Conservation (phyloP, 2,888 invertebrate genomes). For the Serripes groenlandicus region DNA sequence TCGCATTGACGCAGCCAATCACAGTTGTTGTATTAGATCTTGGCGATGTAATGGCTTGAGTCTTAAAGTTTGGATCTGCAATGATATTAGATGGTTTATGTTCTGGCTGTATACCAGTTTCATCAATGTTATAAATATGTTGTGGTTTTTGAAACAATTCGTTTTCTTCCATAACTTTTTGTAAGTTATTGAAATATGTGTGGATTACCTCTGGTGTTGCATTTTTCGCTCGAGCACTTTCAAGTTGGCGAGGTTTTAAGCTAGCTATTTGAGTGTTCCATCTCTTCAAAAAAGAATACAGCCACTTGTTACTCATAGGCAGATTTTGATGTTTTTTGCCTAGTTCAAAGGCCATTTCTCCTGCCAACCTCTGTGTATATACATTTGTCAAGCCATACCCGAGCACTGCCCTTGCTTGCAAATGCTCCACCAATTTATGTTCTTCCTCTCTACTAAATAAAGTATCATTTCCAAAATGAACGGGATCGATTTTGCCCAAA, state of each 20-base stretch:
- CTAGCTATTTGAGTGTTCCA: constrained; percentile 15
- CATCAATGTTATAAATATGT: constrained; percentile 44
- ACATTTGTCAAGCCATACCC: constrained; percentile 14
- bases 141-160: constrained; percentile 32
- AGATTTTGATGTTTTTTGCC: background rate
- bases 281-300: constrained; percentile 3
- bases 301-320: constrained; percentile 16
- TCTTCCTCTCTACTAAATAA: constrained; percentile 28
- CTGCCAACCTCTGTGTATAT: constrained; percentile 5
- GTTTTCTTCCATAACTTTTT: constrained; percentile 37
- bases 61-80: constrained; percentile 10
- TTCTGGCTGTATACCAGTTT: constrained; percentile 41
- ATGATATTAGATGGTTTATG: constrained; percentile 34
- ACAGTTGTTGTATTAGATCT: constrained; percentile 35
- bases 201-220: constrained; percentile 8
- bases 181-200: constrained; percentile 4
- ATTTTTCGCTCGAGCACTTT: constrained; percentile 4
- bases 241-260: constrained; percentile 16
- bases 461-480: constrained; percentile 14
- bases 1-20: constrained; percentile 46
- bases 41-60: constrained; percentile 37
- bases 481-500: constrained; percentile 8
- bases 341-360: constrained; percentile 13
- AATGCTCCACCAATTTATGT: constrained; percentile 2
- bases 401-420: constrained; percentile 16